phyloP scores from a whole-genome alignment of 2,797 vertebrate species.

The Chrysocyon brachyurus region DNA sequence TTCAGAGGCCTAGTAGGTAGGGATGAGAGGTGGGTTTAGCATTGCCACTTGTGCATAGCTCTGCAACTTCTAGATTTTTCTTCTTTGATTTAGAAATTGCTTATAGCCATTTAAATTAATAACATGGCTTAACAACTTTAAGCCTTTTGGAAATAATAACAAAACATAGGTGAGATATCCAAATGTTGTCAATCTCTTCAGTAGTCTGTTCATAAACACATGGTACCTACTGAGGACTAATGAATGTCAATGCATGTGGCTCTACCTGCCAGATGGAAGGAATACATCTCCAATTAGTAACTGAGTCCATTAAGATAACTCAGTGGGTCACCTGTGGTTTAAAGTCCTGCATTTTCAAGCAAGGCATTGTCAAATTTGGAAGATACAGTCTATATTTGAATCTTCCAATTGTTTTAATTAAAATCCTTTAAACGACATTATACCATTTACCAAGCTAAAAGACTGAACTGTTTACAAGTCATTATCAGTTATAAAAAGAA shows the following conservation, averaged over 20 bases:
- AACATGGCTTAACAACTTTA: not conserved
- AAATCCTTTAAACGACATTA: slow-evolving; percentile 66
- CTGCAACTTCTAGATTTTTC: not conserved
- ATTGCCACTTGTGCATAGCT: not conserved
- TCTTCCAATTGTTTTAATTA: slow-evolving; percentile 78
- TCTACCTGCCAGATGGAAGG: not conserved
- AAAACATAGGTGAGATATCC: not conserved
- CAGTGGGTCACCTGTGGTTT: not conserved
- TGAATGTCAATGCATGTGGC: not conserved
- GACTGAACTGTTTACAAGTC: slow-evolving; percentile 61
- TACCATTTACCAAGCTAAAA: slow-evolving; percentile 66
- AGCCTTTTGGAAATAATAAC: slow-evolving; percentile 13
- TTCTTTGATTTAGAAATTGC: not conserved
- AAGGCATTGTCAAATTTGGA: slow-evolving; percentile 46
- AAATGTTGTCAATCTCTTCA: not conserved
- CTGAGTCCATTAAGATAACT: not conserved
- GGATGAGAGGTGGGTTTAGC: not conserved
- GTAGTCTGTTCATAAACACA: not conserved
- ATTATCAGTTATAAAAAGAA: slow-evolving; percentile 78
- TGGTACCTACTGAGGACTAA: not conserved
- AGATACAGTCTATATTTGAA: slow-evolving; percentile 30
- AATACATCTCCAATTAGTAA: not conserved
- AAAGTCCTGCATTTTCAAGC: not conserved
- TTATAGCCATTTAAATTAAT: slow-evolving; percentile 3
- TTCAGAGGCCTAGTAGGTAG: not conserved